Percentiles rank a stretch among this genome's conserved stretches.
These are phyloP conservation scores for Acrocephalus arundinaceus DNA, from an alignment of 2,113 vertebrate genomes.

Conservation along the genomic window DNA sequence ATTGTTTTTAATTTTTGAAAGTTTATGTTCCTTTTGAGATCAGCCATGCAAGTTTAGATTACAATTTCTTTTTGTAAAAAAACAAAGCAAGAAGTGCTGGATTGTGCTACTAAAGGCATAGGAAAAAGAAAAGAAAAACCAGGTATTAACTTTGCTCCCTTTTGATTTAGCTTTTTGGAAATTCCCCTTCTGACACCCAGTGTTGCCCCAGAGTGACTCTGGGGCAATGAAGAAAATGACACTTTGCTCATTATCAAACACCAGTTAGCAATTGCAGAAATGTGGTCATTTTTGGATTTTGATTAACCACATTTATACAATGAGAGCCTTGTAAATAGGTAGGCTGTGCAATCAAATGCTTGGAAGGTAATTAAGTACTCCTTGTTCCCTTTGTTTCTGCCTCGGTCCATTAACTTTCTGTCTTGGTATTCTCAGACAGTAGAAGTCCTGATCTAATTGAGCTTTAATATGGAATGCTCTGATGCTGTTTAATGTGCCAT, in stretches of 20 bases:
- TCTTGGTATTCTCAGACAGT: constrained; percentile 56
- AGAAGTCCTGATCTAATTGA: constrained; percentile 74
- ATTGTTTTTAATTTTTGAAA: not conserved
- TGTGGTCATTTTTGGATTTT: not conserved
- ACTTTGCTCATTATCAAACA: not conserved
- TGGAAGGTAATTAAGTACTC: constrained; percentile 57
- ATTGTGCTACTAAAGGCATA: not conserved
- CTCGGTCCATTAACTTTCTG: constrained; percentile 59
- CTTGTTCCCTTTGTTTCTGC: constrained; percentile 72
- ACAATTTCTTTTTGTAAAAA: not conserved
- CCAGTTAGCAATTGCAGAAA: not conserved
- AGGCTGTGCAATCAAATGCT: constrained; percentile 2
- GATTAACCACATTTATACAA: not conserved
- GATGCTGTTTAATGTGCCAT: constrained; percentile 75
- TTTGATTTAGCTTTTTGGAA: not conserved
- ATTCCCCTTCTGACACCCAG: not conserved
- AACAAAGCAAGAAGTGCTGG: not conserved
- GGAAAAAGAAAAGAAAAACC: not conserved
- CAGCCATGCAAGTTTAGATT: not conserved
- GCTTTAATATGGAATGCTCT: constrained; percentile 75
- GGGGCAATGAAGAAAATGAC: not conserved
- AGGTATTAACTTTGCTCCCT: not conserved
- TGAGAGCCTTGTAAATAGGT: not conserved
- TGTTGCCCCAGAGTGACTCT: not conserved
- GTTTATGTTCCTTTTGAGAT: not conserved